Evolutionary conservation across 2,797 vertebrate genomes (phyloP), one percentile per base, ranked within the genome.

Genomic region (Ispidina lecontei): DNA sequence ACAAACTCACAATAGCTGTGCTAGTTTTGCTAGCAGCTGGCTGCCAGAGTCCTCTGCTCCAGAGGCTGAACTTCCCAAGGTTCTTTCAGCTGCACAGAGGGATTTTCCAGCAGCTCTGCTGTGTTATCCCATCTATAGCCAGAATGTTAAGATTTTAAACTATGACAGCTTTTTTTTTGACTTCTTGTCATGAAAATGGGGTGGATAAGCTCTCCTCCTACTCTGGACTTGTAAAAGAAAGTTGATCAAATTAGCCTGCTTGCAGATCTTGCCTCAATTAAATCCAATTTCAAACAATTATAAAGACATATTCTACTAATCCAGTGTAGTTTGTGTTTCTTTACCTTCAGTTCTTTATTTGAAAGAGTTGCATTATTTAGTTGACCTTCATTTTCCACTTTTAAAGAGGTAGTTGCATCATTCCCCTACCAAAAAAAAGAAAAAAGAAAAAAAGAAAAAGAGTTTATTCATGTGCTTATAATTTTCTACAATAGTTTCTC

Each of bases 391-490:
- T 83, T 93, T 71, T 95, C 83, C 63, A 81, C 68, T 73, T 94
- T 89, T 74, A 60, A 73, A 94, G 91, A 96, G 93, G 93, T 89
- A 96, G 97, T 87, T 96, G 75, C 94, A 89, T 96, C 77, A 90
- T 84, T 72, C 76, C 89, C 87, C 97, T 98, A 47, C 20, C 89
- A 9, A 77, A 84, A 76, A 29, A 26, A 84, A 56, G 9, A 35
- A 35, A 35, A 10, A 89, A 8, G 72, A 84, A 74, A 52, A 4
- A 83, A 58, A 47, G n/a, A 7, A 86, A 52, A 29, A 3, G 12
- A 67, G 7, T 84, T 92, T 91, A 96, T 47, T 62, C 18, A 43
- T 1, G 1, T n/a, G 23, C 41, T 84, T 74, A 23, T 47, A 59
- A 28, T 56, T 63, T 92, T 72, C 56, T 71, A 29, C 20, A 78